Evolutionary conservation across 2,888 invertebrate genomes (phyloP).

Genomic region (Scaeva pyrastri): DNA sequence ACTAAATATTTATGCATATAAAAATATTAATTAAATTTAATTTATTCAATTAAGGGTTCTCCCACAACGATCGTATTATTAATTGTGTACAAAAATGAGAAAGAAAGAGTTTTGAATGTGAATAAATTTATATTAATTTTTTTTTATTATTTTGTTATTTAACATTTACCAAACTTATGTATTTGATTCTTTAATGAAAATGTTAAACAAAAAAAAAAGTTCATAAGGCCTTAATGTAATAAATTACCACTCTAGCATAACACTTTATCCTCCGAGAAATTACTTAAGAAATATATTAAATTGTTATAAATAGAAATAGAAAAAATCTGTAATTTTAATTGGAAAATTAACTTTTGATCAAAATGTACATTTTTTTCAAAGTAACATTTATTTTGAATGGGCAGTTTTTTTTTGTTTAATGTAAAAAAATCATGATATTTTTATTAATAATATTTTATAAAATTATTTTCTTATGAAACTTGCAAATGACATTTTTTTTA

Average conservation of each 20-base stretch:
- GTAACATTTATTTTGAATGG: not conserved
- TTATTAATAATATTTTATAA: not conserved
- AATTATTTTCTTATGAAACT: too few relatives aligned
- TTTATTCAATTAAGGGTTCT: not conserved
- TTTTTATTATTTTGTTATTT: not conserved
- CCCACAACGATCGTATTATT: not conserved
- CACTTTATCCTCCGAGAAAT: conserved; percentile 31
- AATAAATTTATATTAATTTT: not conserved
- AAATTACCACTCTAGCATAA: conserved; percentile 49
- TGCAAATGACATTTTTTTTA: too few relatives aligned
- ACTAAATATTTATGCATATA: not conserved
- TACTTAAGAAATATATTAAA: not conserved
- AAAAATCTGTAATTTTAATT: not conserved
- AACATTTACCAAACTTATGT: not conserved
- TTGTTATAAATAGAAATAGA: not conserved
- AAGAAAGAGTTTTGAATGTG: not conserved
- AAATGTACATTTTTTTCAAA: not conserved
- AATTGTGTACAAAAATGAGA: conserved; percentile 15
- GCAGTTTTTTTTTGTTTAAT: conserved; percentile 5
- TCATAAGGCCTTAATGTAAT: conserved; percentile 54
- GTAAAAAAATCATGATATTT: not conserved
- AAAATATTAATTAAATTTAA: not conserved
- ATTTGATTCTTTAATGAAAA: not conserved
- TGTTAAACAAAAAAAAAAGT: conserved; percentile 23
- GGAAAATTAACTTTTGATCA: not conserved